Conservation (phyloP, 2,113 vertebrate species). For the Eurypyga helias region DNA sequence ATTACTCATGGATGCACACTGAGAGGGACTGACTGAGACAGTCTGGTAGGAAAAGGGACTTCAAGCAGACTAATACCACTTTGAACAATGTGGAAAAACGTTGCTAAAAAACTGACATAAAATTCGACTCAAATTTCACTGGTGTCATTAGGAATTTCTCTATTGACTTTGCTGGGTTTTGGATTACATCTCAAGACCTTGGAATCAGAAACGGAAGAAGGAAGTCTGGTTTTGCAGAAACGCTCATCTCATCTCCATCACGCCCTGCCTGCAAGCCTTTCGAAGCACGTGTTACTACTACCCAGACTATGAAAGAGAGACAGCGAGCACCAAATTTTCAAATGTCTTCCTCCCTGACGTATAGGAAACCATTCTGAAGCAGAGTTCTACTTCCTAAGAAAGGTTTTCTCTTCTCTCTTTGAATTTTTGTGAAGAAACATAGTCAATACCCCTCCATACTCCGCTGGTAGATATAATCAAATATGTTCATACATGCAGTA, state of each 20-base stretch:
- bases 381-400: neutral
- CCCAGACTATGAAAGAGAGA: neutral
- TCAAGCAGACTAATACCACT: neutral
- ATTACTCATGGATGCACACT: neutral
- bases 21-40: neutral
- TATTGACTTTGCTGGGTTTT: neutral
- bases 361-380: neutral
- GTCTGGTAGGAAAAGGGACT: neutral
- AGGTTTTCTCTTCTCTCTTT: neutral
- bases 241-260: neutral
- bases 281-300: neutral
- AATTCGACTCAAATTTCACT: neutral
- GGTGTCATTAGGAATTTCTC: neutral
- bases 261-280: neutral
- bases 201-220: neutral
- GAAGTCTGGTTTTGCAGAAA: neutral
- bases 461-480: neutral
- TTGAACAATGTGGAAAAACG: accelerated
- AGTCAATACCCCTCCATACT: neutral
- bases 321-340: neutral
- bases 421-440: neutral
- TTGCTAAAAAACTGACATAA: neutral
- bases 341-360: neutral
- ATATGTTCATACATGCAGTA: neutral
- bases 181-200: neutral